Base-by-base conservation (phyloP, 2,113 vertebrate species). In the Fulica atra region DNA sequence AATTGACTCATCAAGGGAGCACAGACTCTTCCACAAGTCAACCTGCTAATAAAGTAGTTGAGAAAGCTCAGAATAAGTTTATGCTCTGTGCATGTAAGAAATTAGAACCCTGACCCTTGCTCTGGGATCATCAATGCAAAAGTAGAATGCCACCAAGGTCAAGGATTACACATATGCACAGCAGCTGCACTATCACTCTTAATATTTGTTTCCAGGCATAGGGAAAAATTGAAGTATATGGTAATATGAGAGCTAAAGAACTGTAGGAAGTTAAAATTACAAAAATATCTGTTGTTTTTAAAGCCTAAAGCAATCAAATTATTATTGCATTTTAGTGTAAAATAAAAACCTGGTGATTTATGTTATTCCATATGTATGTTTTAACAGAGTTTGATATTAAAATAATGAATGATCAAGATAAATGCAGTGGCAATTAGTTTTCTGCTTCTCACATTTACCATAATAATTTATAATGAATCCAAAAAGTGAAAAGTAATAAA, bases 401-500 rank as follows among this genome's bases (percentile, higher is more conserved):
- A 93, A 74, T 66, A 60, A 78, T 42, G 4, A 87, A 81, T 66
- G 24, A 59, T 90, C 88, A 86, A 72, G 2, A 48, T 44, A 85
- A 89, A 85, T 50, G 44, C 77, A 85, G 16, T 6, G 46, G 53
- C 48, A 81, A 84, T 87, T 93, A 81, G 57, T 85, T 81, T 90
- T 59, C 46, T 79, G 65, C 44, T n/a, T 85, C 89, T 91, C 48
- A 50, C 1, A 2, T 46, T 89, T 69, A 40, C 81, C 44, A 54
- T 44, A 84, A 81, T 56, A 86, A 86, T 81, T 63, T 83, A 53
- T 53, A 29, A 81, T 64, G 18, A 94, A n/a, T 91, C 14, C 5
- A 1, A 9, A 38, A 63, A 91, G 29, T 61, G 24, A 82, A 95
- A 97, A 91, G 48, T 48, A 86, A 74, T 74, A 95, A 92, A 95